Evolutionary conservation across 92 coral and sea anemone species (phyloP).

Genomic region (Porites divaricata): DNA sequence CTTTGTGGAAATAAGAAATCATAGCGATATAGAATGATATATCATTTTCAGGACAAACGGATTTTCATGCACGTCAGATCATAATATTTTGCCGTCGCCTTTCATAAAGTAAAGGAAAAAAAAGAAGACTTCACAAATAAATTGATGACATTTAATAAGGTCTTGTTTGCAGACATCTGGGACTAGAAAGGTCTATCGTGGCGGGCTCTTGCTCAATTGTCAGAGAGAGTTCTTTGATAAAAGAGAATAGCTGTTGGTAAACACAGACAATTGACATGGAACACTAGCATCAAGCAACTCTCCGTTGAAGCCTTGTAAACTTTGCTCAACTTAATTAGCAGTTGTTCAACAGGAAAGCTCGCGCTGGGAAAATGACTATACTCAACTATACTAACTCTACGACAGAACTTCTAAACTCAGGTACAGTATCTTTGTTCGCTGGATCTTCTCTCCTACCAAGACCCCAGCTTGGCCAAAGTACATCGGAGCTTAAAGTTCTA

Average conservation of each 20-base stretch:
- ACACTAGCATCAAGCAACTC: background rate
- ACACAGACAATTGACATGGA: background rate
- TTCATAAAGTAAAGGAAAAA: background rate
- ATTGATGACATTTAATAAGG: conserved; percentile 1
- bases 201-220: background rate
- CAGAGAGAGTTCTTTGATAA: background rate
- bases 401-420: background rate
- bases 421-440: background rate
- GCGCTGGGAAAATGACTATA: background rate
- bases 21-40: conserved; percentile 2
- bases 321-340: background rate
- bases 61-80: background rate
- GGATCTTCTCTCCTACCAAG: background rate
- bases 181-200: no score
- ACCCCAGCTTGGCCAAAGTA: conserved; percentile 10
- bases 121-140: background rate
- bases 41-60: background rate
- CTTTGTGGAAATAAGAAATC: background rate
- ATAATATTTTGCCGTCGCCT: background rate
- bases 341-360: background rate
- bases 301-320: background rate
- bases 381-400: background rate
- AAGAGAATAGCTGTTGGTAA: background rate
- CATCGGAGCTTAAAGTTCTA: conserved; percentile 24
- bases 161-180: background rate